A percentile compares a stretch with the other conserved stretches of the same genome.
Conservation (phyloP, 2,888 invertebrate genomes). For the Yponomeuta sedellus region DNA sequence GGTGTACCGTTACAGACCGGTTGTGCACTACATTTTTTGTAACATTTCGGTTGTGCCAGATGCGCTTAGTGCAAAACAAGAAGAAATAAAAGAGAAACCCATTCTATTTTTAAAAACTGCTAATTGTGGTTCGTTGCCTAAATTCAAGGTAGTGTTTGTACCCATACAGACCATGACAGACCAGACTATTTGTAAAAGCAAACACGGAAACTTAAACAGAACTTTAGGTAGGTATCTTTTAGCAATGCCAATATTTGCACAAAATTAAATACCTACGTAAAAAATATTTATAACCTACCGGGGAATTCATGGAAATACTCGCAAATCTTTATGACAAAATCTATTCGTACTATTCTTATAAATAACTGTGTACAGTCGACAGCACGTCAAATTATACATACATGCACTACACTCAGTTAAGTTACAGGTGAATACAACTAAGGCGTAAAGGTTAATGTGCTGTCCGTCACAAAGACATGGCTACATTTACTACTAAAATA, state of each 20-base stretch:
- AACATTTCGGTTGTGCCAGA: constrained; percentile 17
- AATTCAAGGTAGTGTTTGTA: background rate
- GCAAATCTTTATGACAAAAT: background rate
- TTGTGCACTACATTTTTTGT: constrained; percentile 34
- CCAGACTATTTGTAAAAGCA: background rate
- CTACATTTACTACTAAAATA: background rate
- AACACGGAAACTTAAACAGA: background rate
- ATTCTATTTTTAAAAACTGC: background rate
- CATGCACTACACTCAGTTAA: no score
- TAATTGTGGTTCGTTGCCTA: background rate
- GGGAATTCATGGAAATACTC: background rate
- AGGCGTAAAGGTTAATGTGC: no score
- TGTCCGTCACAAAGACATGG: no score
- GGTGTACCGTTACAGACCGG: constrained; percentile 50
- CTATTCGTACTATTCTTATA: background rate
- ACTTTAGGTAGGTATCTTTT: background rate
- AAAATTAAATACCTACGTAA: background rate
- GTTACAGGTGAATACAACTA: no score
- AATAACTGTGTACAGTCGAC: no score
- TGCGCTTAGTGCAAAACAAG: constrained; percentile 1
- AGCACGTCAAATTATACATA: no score
- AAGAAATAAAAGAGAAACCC: background rate
- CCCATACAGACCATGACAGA: background rate
- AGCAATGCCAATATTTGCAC: background rate
- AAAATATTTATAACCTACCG: background rate